phyloP scores from a whole-genome alignment of 2,797 vertebrate genomes.

The Momotus momota region DNA sequence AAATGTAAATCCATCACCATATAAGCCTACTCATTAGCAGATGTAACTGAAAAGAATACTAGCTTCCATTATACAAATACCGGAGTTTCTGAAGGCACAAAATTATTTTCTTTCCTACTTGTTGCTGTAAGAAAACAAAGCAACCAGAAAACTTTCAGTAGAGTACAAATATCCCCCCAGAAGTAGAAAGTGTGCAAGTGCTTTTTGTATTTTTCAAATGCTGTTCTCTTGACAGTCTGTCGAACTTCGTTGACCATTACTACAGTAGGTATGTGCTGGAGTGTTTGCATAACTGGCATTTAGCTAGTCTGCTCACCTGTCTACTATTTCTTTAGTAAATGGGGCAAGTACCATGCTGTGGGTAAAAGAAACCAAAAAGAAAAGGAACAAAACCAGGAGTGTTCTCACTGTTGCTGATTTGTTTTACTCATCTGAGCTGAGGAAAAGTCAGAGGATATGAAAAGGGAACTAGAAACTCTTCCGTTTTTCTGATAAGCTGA shows the following conservation, averaged over 20 bases:
- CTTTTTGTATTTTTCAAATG: not conserved
- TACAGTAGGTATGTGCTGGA: not conserved
- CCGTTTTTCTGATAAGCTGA: not conserved
- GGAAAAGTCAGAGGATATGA: not conserved
- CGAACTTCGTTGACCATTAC: not conserved
- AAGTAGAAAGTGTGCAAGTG: not conserved
- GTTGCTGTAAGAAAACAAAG: not conserved
- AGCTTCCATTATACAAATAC: not conserved
- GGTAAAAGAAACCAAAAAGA: not conserved
- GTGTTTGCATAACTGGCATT: not conserved
- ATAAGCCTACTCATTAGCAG: not conserved
- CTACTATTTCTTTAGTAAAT: not conserved
- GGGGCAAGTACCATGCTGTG: not conserved
- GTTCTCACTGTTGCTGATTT: not conserved
- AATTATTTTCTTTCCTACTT: not conserved
- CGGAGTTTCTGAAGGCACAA: not conserved
- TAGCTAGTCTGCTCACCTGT: not conserved
- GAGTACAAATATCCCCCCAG: not conserved
- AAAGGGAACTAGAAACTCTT: not conserved
- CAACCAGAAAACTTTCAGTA: not conserved
- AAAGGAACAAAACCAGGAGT: not conserved
- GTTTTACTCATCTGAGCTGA: not conserved
- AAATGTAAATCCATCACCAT: not conserved
- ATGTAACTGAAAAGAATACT: not conserved
- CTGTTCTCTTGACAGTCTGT: not conserved